Evolutionary conservation across 2,888 invertebrate genomes (phyloP).

Genomic region (Seladonia tumulorum): DNA sequence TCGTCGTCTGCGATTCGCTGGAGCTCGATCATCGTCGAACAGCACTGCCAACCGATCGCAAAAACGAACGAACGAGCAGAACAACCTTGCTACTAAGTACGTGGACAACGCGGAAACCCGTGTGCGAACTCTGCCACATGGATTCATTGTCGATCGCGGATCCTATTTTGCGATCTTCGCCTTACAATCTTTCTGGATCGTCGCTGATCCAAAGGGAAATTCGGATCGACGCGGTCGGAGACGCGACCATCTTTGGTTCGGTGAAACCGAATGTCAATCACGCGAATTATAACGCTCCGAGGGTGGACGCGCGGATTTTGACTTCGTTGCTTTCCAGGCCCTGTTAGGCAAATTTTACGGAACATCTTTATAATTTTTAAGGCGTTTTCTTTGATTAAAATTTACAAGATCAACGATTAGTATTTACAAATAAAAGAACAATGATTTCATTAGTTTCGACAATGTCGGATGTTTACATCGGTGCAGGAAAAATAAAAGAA

Average conservation of each 20-base stretch:
- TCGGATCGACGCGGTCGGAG: constrained; percentile 34
- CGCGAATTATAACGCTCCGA: neutral
- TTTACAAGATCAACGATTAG: neutral
- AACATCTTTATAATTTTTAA: neutral
- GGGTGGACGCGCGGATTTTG: neutral
- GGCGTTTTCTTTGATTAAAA: neutral
- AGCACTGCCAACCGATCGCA: neutral
- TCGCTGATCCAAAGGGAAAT: constrained; percentile 7
- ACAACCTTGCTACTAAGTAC: constrained; percentile 48
- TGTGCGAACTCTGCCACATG: neutral
- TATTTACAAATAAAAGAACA: neutral
- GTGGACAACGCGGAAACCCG: constrained; percentile 20
- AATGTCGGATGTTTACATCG: too few species aligned
- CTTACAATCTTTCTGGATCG: neutral
- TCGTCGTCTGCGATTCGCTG: neutral
- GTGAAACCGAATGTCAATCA: neutral
- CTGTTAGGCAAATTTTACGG: neutral
- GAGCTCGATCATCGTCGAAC: neutral
- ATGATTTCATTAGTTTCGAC: neutral
- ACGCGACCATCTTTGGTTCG: constrained; percentile 60
- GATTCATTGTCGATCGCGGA: neutral
- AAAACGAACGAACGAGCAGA: constrained; percentile 4
- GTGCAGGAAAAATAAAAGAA: neutral
- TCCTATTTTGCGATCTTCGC: neutral
- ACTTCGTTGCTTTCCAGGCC: neutral